These are phyloP conservation scores for Dendrocopos noguchii DNA, from an alignment of 2,113 vertebrate genomes.

Conservation along the genomic window DNA sequence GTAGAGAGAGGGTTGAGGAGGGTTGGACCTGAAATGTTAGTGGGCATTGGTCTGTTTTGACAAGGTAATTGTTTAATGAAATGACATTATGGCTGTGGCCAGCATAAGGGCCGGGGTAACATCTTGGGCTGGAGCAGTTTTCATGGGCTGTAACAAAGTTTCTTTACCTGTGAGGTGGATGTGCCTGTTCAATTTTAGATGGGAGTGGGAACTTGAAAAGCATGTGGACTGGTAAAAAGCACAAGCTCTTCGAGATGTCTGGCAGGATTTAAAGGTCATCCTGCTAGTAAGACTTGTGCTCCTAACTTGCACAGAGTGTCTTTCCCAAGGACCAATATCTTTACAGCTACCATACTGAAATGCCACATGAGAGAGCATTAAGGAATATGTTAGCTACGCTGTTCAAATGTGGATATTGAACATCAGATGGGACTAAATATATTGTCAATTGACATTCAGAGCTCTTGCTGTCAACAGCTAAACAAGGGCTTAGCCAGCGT, in stretches of 20 bases:
- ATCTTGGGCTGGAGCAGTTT: neutral
- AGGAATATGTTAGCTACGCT: neutral
- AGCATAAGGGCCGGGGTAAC: neutral
- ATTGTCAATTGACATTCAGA: neutral
- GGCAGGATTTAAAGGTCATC: conserved; percentile 14
- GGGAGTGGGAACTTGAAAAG: neutral
- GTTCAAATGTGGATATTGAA: neutral
- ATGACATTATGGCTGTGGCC: neutral
- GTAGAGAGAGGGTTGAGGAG: conserved; percentile 16
- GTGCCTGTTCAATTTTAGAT: neutral
- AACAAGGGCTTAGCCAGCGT: neutral
- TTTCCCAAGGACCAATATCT: neutral
- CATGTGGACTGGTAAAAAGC: neutral
- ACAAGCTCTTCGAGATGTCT: neutral
- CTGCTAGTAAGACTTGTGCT: neutral
- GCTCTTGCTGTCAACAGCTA: neutral
- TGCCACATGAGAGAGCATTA: neutral
- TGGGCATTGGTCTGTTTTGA: neutral
- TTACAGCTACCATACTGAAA: neutral
- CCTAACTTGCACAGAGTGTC: neutral
- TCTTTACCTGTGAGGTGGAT: neutral
- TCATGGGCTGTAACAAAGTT: neutral
- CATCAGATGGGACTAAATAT: neutral
- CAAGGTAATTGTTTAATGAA: neutral
- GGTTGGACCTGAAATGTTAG: neutral